A percentile compares a stretch with the other conserved stretches of the same genome.
Conservation (phyloP, 2,888 invertebrate genomes). For the Drosophila cyrtoloma region DNA sequence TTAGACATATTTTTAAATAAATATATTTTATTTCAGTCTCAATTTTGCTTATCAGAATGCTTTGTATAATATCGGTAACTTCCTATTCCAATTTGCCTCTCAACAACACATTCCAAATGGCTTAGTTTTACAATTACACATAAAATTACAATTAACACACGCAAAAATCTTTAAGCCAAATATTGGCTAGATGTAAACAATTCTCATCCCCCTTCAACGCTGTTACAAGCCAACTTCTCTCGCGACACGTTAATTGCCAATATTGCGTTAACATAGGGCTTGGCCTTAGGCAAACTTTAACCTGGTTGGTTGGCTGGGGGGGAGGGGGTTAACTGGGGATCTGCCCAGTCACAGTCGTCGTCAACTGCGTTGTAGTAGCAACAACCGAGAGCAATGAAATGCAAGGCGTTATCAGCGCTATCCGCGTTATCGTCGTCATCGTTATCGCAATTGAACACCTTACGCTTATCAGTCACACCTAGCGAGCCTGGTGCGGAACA, state of each 20-base stretch:
- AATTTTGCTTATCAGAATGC: slow-evolving; percentile 8
- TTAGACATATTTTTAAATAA: background rate
- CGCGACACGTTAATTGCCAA: background rate
- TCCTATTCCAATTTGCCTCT: slow-evolving; percentile 19
- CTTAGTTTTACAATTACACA: background rate
- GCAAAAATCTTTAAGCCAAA: slow-evolving; percentile 17
- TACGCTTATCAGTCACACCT: slow-evolving; percentile 45
- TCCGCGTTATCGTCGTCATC: background rate
- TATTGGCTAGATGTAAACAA: slow-evolving; percentile 47
- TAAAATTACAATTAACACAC: too few species aligned
- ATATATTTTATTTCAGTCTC: background rate
- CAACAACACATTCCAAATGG: slow-evolving; percentile 5
- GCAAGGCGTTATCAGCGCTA: slow-evolving; percentile 29
- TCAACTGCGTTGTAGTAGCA: slow-evolving; percentile 21
- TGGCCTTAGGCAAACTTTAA: background rate
- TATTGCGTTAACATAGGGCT: background rate
- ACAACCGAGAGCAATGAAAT: background rate
- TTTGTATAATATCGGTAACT: slow-evolving; percentile 14
- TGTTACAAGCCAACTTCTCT: background rate
- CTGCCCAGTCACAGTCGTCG: slow-evolving; percentile 5
- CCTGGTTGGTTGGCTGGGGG: background rate
- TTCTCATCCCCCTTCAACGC: background rate
- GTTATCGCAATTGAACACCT: slow-evolving; percentile 53
- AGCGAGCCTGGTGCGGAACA: background rate
- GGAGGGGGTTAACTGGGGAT: background rate